phyloP scores from a whole-genome alignment of 2,797 vertebrate genomes.

The Phataginus tetradactyla region DNA sequence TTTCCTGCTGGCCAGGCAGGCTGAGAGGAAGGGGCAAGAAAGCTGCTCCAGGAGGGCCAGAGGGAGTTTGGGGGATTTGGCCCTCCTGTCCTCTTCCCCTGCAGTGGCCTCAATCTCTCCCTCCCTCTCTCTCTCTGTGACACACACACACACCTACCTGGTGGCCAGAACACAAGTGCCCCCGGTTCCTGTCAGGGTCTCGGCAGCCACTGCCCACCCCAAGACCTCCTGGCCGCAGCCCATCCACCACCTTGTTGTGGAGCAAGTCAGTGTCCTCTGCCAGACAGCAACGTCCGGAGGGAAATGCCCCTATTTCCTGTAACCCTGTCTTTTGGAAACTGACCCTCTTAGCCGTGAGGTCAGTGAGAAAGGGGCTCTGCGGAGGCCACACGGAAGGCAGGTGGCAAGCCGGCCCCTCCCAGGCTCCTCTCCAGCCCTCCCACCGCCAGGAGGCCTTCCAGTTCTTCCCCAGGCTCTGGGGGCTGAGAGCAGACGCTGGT shows the following conservation, averaged over 20 bases:
- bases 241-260: background rate
- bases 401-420: background rate
- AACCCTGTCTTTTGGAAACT: background rate
- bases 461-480: background rate
- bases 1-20: background rate
- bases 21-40: background rate
- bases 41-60: background rate
- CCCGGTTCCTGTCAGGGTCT: background rate
- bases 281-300: background rate
- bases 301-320: background rate
- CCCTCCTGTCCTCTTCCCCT: background rate
- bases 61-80: background rate
- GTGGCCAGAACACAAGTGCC: background rate
- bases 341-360: background rate
- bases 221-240: too few relatives aligned
- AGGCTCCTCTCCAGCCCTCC: background rate
- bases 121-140: background rate
- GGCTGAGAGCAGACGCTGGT: background rate
- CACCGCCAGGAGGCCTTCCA: background rate
- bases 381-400: rapidly evolving
- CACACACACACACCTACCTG: background rate
- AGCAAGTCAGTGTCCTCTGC: background rate
- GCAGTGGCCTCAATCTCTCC: rapidly evolving
- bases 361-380: background rate
- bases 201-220: rapidly evolving